Evolutionary conservation across 64 coral and sea anemone species (phyloP).

Genomic region (Trachythela sp.): DNA sequence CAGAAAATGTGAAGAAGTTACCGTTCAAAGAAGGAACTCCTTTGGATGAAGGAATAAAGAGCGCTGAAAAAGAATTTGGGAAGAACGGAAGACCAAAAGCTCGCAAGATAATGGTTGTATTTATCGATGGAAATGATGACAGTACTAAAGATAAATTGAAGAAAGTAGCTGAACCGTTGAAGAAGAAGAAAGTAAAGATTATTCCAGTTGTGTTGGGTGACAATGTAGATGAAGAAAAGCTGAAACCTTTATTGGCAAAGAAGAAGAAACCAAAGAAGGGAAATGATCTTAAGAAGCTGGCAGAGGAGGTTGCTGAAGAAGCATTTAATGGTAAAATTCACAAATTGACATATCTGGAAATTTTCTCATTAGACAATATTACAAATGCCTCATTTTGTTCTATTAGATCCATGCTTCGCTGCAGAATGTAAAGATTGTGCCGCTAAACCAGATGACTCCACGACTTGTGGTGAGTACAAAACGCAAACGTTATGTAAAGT

Average conservation of each 20-base stretch:
- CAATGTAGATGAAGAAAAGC: constrained; percentile 43
- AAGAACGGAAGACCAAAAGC: constrained; percentile 40
- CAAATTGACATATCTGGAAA: neutral
- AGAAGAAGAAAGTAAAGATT: constrained; percentile 53
- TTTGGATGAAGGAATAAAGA: constrained; percentile 6
- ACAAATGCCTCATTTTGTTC: neutral
- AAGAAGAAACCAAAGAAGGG: constrained; percentile 38
- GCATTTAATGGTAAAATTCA: constrained; percentile 52
- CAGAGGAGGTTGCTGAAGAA: constrained; percentile 52
- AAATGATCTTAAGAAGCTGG: constrained; percentile 41
- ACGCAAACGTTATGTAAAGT: neutral
- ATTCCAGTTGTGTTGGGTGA: constrained; percentile 68
- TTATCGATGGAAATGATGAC: constrained; percentile 63
- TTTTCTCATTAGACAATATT: neutral
- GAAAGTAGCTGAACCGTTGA: constrained; percentile 20
- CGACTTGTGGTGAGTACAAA: constrained; percentile 50
- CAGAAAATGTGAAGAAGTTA: neutral
- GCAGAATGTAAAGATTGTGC: constrained; percentile 66
- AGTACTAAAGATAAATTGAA: constrained; percentile 38
- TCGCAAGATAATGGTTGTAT: constrained; percentile 56
- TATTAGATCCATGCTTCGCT: constrained; percentile 74
- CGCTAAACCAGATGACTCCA: constrained; percentile 57
- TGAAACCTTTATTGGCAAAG: constrained; percentile 50
- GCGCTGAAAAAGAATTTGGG: constrained; percentile 52
- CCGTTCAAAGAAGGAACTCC: neutral